Base-by-base conservation (phyloP, 2,113 vertebrate species). In the Grallaria varia region DNA sequence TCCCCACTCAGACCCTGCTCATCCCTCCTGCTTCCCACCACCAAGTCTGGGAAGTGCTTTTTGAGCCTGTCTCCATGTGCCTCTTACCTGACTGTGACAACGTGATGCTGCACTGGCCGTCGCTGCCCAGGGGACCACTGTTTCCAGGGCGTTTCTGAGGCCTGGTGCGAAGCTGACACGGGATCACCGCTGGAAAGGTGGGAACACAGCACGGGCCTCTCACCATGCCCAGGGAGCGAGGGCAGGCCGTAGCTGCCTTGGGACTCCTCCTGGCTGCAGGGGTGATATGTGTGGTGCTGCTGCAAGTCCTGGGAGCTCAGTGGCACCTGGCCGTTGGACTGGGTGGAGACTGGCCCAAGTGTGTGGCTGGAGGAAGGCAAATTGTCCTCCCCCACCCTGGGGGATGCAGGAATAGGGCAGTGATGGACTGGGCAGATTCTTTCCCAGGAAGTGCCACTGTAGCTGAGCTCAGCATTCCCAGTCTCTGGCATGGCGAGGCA, bases 21-120 rank as follows among this genome's bases (percentile, higher is more conserved):
- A 42, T 44, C 47, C 37, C 6, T 63, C 60, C 64, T 2, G 0
- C 23, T 64, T 59, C 37, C 30, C 53, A 33, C 25, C 25, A 8
- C 5, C 9, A 27, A 40, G 44, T 9, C 47, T 22, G 13, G 30
- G 58, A 77, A 53, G n/a, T 18, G 64, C 22, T 56, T 42, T 35
- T 4, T 2, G 49, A 73, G n/a, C 63, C 0, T 0, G 42, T 19
- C 19, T 59, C 45, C 8, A 0, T 0, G 3, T 19, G 47, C 53
- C 50, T 23, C 98, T 84, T 96, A 99, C 99, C 99, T 99, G 90
- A 99, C 98, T 20, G 99, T 98, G 85, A 99, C 98, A 50, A 99
- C 88, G 3, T 99, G 99, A 11, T 96, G 98, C 94, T 99, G 99
- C 78, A 98, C 92, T 0, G 98, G 97, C 73, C 97, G 98, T 81